phyloP scores from a whole-genome alignment of 1,140 invertebrate genomes.

The Chironomus striatipennis region DNA sequence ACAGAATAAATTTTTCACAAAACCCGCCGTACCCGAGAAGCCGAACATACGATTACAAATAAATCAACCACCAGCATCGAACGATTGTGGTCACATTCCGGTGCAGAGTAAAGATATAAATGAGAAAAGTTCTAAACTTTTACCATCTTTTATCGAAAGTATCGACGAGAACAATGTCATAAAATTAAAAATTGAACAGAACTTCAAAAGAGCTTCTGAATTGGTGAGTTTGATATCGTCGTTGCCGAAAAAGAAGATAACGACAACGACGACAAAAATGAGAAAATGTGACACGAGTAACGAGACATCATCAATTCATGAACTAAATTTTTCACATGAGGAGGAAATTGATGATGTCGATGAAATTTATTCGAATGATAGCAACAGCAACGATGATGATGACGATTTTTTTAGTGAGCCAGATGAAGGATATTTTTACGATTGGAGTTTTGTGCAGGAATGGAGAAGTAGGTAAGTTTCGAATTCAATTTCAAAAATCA shows the following conservation, averaged over 20 bases:
- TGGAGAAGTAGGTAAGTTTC: conserved; percentile 54
- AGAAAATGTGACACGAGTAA: conserved; percentile 44
- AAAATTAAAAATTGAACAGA: conserved; percentile 54
- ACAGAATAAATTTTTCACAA: conserved; percentile 9
- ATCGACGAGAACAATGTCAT: conserved; percentile 48
- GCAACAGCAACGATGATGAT: conserved; percentile 37
- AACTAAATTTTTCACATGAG: conserved; percentile 32
- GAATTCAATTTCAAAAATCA: conserved; percentile 33
- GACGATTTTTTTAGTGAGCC: conserved; percentile 41
- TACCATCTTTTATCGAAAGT: conserved; percentile 40
- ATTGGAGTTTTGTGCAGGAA: conserved; percentile 65
- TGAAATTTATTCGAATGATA: conserved; percentile 26
- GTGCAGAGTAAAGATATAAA: conserved; percentile 25
- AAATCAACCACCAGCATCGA: background rate
- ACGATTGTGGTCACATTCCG: conserved; percentile 21
- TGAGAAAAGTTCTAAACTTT: conserved; percentile 23
- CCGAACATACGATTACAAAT: background rate
- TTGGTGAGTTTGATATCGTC: conserved; percentile 43
- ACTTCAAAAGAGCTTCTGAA: conserved; percentile 50
- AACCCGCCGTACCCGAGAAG: background rate
- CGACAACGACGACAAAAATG: conserved; percentile 26
- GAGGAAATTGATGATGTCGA: conserved; percentile 37
- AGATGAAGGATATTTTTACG: conserved; percentile 43
- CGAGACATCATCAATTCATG: conserved; percentile 38
- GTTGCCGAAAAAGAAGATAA: conserved; percentile 34